Evolutionary conservation across 2,888 invertebrate species (phyloP).

Genomic region (Lapara coniferarum): DNA sequence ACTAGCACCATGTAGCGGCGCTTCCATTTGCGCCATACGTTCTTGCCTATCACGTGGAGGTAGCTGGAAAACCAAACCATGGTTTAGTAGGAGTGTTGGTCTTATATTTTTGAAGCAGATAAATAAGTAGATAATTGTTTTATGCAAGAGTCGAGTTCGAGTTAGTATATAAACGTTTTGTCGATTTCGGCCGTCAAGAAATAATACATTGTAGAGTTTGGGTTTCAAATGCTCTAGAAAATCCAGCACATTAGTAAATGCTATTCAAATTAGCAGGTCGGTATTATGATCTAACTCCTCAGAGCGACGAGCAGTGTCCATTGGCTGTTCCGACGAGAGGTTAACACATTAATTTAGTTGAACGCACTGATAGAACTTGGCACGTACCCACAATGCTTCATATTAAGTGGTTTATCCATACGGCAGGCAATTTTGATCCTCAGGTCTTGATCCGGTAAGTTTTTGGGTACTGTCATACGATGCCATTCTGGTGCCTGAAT

Average conservation of each 20-base stretch:
- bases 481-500: conserved; percentile 97
- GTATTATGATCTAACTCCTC: no score
- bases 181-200: no score
- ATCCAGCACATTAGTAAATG: no score
- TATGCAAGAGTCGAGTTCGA: no score
- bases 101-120: no score
- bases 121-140: no score
- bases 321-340: neutral
- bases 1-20: conserved; percentile 98
- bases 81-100: neutral
- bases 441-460: conserved; percentile 96
- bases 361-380: neutral
- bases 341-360: neutral
- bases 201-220: no score
- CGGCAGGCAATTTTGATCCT: conserved; percentile 98
- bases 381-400: conserved; percentile 98
- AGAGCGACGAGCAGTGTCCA: no score
- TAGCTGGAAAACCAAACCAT: conserved; percentile 81
- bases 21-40: conserved; percentile 99
- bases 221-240: no score
- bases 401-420: conserved; percentile 99
- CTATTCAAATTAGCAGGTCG: no score
- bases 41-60: conserved; percentile 95
- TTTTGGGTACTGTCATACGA: conserved; percentile 97
- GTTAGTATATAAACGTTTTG: no score